Conservation (phyloP, 2,888 invertebrate species). For the Epirrhoe alternata region DNA sequence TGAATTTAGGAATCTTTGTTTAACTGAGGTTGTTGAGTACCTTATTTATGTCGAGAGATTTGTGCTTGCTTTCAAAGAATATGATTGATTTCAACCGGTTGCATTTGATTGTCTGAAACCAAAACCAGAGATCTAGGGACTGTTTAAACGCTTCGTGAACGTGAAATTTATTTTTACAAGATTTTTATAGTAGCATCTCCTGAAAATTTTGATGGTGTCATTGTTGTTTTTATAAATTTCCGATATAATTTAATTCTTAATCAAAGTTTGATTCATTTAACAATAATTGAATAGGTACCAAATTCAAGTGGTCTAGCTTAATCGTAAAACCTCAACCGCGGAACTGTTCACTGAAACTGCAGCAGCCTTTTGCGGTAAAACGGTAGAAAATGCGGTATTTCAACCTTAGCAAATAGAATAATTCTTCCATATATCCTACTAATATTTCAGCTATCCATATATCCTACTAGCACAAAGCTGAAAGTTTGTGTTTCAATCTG, state of each 20-base stretch:
- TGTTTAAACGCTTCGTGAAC: too few species aligned
- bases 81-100: background rate
- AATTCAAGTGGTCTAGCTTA: slow-evolving; percentile 13
- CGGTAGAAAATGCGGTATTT: slow-evolving; percentile 17
- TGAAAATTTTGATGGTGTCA: too few species aligned
- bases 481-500: too few species aligned
- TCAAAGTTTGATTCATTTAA: background rate
- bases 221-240: too few species aligned
- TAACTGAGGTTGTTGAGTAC: background rate
- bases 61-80: background rate
- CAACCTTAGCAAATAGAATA: background rate
- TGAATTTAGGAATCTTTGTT: background rate
- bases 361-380: slow-evolving; percentile 8
- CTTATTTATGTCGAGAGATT: background rate
- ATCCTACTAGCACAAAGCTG: too few species aligned
- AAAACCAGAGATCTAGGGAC: background rate
- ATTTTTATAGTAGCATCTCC: too few species aligned
- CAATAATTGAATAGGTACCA: background rate
- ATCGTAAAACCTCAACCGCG: slow-evolving; percentile 24
- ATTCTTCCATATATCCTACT: too few species aligned
- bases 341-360: slow-evolving; percentile 20
- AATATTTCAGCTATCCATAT: too few species aligned
- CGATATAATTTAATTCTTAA: background rate
- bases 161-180: too few species aligned
- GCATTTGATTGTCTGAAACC: background rate